These are phyloP conservation scores for Indicator indicator DNA, from an alignment of 2,113 vertebrate species.

Conservation along the genomic window DNA sequence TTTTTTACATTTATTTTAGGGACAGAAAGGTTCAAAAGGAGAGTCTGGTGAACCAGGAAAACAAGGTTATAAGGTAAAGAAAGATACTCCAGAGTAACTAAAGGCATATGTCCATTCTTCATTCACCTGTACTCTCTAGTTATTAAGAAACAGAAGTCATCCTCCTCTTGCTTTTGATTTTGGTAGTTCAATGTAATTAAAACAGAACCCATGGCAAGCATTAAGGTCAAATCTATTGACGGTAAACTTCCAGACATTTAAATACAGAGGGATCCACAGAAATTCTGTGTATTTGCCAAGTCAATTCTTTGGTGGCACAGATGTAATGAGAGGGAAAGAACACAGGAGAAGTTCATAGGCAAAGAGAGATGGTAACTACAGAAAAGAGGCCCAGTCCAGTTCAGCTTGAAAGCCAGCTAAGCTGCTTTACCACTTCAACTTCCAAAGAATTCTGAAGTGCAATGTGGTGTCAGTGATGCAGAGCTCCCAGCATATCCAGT, in stretches of 20 bases:
- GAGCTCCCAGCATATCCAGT: not conserved
- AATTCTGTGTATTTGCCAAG: not conserved
- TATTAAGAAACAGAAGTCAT: not conserved
- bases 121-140: not conserved
- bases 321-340: not conserved
- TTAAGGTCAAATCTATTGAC: not conserved
- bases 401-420: not conserved
- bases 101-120: not conserved
- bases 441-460: not conserved
- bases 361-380: not conserved
- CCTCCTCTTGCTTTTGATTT: not conserved
- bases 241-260: not conserved
- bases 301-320: not conserved
- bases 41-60: constrained; percentile 94
- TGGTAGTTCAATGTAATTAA: not conserved
- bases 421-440: not conserved
- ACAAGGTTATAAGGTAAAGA: constrained; percentile 96
- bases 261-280: not conserved
- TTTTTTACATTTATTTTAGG: constrained; percentile 75
- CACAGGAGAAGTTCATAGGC: not conserved
- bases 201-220: not conserved
- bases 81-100: not conserved
- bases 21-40: constrained; percentile 95
- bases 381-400: not conserved
- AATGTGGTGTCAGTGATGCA: not conserved